Percentiles rank a stretch among this genome's conserved stretches.
Evolutionary conservation across 2,113 vertebrate species (phyloP).

Genomic region (Channa argus): DNA sequence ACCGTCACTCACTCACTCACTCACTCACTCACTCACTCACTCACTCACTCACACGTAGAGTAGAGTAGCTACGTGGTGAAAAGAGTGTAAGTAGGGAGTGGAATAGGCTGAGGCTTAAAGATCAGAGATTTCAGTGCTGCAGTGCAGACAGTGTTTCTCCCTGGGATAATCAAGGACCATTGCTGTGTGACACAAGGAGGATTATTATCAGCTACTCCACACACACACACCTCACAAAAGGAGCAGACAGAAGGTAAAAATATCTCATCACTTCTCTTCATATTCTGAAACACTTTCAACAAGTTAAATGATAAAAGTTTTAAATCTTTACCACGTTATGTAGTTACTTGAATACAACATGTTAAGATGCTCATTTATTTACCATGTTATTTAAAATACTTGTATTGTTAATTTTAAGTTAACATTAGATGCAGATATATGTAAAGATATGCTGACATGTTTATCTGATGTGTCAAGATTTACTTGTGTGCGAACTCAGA

Average conservation of each 20-base stretch:
- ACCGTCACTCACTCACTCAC: no score
- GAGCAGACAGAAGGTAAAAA: constrained; percentile 51
- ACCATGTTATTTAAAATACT: not conserved
- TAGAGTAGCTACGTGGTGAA: constrained; percentile 27
- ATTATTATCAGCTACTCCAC: not conserved
- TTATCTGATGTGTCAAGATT: constrained; percentile 4
- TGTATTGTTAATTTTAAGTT: not conserved
- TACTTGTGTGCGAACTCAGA: not conserved
- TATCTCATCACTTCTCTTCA: not conserved
- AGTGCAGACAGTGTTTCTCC: not conserved
- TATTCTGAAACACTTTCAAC: no score
- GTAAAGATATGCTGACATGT: not conserved
- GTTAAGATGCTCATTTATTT: not conserved
- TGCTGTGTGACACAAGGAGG: not conserved
- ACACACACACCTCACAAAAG: not conserved
- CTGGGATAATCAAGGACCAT: constrained; percentile 18
- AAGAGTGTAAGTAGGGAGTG: constrained; percentile 21
- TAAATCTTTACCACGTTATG: not conserved
- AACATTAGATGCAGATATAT: not conserved
- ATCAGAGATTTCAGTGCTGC: constrained; percentile 26
- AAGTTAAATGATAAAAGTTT: no score
- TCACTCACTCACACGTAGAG: not conserved
- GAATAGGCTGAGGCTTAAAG: constrained; percentile 19
- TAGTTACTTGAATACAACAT: not conserved
- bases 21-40: not conserved